Conservation (phyloP, 2,888 invertebrate species). For the Harmothoe impar region DNA sequence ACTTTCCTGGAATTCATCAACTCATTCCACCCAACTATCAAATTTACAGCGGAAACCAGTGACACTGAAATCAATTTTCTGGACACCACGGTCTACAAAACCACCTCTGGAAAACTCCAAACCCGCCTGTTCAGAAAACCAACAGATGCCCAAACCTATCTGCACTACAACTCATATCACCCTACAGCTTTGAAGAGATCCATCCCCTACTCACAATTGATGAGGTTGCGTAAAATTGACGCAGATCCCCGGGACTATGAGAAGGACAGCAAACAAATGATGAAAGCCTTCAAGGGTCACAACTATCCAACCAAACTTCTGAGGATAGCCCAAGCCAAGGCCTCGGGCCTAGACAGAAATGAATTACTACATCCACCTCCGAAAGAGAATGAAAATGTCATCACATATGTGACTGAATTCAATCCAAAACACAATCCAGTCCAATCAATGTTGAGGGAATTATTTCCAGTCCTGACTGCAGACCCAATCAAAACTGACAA, state of each 20-base stretch:
- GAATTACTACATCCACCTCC: not conserved
- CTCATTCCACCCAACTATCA: not conserved
- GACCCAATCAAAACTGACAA: not conserved
- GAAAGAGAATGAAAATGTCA: not conserved
- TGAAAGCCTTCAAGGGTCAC: not conserved
- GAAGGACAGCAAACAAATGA: not conserved
- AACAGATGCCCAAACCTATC: not conserved
- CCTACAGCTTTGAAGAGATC: not conserved
- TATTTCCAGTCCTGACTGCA: not conserved
- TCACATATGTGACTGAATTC: not conserved
- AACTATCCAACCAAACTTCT: not conserved
- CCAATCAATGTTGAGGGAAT: not conserved
- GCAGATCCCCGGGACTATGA: not conserved
- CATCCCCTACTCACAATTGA: not conserved
- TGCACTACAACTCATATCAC: not conserved
- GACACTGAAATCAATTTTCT: not conserved
- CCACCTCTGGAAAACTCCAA: not conserved
- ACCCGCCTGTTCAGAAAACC: not conserved
- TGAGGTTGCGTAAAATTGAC: not conserved
- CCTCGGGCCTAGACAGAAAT: not conserved
- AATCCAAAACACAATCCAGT: not conserved
- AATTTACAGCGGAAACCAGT: not conserved
- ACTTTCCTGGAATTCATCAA: not conserved
- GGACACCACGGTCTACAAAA: not conserved
- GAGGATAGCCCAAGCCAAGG: not conserved